These are phyloP conservation scores for Cichlasoma orientale DNA, from an alignment of 2,797 vertebrate species.

Conservation along the genomic window DNA sequence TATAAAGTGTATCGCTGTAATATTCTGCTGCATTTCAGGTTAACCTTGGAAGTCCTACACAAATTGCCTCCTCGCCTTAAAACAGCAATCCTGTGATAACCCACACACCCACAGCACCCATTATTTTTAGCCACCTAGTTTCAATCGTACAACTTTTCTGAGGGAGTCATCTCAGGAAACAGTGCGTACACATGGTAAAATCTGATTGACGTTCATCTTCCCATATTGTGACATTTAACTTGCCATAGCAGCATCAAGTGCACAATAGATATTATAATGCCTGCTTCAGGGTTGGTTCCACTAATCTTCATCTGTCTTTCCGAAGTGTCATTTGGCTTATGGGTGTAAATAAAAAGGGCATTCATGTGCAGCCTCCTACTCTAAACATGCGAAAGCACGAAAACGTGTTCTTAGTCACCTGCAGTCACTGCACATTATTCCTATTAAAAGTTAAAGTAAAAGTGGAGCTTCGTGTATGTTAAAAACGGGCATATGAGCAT, in stretches of 20 bases:
- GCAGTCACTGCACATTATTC: not conserved
- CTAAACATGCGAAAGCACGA: not conserved
- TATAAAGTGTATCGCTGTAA: not conserved
- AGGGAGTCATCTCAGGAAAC: not conserved
- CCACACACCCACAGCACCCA: not conserved
- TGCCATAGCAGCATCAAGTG: not conserved
- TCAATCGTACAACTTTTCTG: not conserved
- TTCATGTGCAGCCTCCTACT: not conserved
- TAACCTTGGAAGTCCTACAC: not conserved
- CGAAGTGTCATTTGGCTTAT: not conserved
- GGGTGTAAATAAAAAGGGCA: not conserved
- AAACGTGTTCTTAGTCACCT: not conserved
- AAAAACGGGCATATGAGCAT: not conserved
- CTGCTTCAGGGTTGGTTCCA: not conserved
- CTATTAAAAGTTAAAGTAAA: not conserved
- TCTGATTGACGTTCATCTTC: not conserved
- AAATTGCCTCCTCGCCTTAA: not conserved
- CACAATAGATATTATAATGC: conserved; percentile 1
- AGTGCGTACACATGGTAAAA: too few species aligned
- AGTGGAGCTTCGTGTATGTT: not conserved
- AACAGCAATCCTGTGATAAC: not conserved
- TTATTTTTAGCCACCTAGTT: not conserved
- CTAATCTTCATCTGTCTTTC: conserved; percentile 1
- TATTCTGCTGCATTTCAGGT: not conserved
- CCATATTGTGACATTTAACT: not conserved